Percentiles rank a stretch among this genome's conserved stretches.
Conservation (phyloP, 2,888 invertebrate genomes). For the Poecilobothrus nobilitatus region DNA sequence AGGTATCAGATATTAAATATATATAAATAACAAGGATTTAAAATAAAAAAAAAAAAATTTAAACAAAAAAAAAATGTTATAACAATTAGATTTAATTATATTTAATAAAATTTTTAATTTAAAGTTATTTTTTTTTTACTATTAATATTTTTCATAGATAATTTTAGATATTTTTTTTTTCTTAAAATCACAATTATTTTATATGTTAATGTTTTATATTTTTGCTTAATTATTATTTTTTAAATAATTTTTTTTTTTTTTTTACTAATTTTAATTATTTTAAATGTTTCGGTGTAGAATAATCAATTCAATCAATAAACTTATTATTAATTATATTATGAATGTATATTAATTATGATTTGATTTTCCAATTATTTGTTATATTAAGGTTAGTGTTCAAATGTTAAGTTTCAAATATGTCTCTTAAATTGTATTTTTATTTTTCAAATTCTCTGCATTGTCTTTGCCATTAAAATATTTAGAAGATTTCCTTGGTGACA, state of each 20-base stretch:
- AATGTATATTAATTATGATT: too few relatives aligned
- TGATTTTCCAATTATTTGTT: too few relatives aligned
- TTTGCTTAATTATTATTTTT: neutral
- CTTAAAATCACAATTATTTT: neutral
- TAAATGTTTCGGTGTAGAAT: neutral
- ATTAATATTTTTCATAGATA: neutral
- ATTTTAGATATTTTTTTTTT: neutral
- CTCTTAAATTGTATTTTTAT: too few relatives aligned
- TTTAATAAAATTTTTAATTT: neutral
- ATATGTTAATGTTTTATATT: neutral
- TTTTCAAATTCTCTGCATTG: too few relatives aligned
- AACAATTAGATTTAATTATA: neutral
- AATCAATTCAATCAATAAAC: neutral
- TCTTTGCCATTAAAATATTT: too few relatives aligned
- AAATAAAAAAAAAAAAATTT: neutral
- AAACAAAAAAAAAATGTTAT: neutral
- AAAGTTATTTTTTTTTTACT: neutral
- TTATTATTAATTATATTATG: too few relatives aligned
- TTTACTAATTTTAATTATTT: too few relatives aligned
- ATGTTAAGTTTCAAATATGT: too few relatives aligned
- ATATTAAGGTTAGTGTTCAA: too few relatives aligned
- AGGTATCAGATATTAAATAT: too few relatives aligned
- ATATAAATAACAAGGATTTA: too few relatives aligned
- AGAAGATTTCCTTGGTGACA: too few relatives aligned
- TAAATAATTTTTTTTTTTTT: neutral